Percentiles rank a stretch among this genome's conserved stretches.
Conservation (phyloP, 2,888 invertebrate genomes). For the Petrolisthes manimaculis region DNA sequence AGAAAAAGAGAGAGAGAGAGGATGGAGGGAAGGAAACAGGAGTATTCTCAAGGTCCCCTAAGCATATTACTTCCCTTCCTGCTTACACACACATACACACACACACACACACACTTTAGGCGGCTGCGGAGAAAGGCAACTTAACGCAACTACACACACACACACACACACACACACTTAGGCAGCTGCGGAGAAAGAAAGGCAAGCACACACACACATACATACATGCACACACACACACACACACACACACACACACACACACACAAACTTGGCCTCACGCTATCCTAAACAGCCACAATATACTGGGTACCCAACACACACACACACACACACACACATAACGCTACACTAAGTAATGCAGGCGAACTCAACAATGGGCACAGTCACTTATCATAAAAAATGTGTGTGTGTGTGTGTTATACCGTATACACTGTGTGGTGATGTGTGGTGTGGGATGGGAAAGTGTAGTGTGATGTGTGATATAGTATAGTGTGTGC, state of each 20-base stretch:
- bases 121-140: not conserved
- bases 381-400: not conserved
- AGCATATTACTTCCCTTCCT: no score
- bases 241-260: slow-evolving; percentile 4
- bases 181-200: not conserved
- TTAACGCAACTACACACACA: not conserved
- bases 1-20: not conserved
- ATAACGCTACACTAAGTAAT: not conserved
- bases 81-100: not conserved
- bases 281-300: not conserved
- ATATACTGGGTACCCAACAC: no score
- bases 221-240: not conserved
- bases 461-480: not conserved
- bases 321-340: slow-evolving; percentile 4
- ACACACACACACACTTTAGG: not conserved
- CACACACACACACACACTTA: not conserved
- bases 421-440: not conserved
- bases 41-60: no score
- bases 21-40: not conserved
- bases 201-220: not conserved
- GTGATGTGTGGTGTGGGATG: not conserved
- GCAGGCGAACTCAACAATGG: not conserved
- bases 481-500: not conserved
- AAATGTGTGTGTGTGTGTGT: slow-evolving; percentile 13
- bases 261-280: not conserved